phyloP scores from a whole-genome alignment of 2,888 invertebrate genomes.

The Eristalinus aeneus region DNA sequence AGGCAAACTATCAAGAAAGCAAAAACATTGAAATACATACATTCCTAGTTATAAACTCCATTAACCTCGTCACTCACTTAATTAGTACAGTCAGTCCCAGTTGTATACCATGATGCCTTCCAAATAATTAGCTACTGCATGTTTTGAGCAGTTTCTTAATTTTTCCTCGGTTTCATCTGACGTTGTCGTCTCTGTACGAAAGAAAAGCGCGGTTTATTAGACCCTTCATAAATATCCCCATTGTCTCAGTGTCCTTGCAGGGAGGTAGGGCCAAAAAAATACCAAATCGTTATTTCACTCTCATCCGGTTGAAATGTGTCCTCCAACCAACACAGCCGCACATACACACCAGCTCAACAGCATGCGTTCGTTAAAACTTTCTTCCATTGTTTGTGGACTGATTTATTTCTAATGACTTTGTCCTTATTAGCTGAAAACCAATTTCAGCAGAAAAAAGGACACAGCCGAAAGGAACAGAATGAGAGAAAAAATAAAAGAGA shows the following conservation, averaged over 20 bases:
- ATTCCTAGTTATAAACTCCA: too few species aligned
- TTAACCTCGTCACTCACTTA: too few species aligned
- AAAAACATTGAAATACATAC: too few species aligned
- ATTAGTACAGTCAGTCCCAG: neutral
- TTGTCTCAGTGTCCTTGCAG: constrained; percentile 36
- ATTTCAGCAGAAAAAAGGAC: constrained; percentile 71
- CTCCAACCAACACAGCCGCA: neutral
- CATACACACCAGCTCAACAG: neutral
- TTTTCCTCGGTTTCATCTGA: neutral
- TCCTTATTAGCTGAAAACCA: constrained; percentile 74
- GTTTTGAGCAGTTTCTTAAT: neutral
- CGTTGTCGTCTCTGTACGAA: constrained; percentile 31
- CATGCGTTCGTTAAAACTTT: constrained; percentile 62
- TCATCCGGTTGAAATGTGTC: constrained; percentile 48
- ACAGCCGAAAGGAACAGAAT: constrained; percentile 10
- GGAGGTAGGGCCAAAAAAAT: constrained; percentile 15
- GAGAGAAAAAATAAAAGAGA: constrained; percentile 29
- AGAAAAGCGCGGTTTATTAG: constrained; percentile 51
- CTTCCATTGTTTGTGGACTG: constrained; percentile 73
- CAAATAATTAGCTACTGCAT: neutral
- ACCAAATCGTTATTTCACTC: constrained; percentile 57
- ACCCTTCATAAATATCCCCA: constrained; percentile 44
- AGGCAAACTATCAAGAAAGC: too few species aligned
- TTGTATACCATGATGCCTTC: neutral
- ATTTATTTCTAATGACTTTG: constrained; percentile 74